phyloP scores from a whole-genome alignment of 2,797 vertebrate genomes.

The Paedocypris micromegethes region DNA sequence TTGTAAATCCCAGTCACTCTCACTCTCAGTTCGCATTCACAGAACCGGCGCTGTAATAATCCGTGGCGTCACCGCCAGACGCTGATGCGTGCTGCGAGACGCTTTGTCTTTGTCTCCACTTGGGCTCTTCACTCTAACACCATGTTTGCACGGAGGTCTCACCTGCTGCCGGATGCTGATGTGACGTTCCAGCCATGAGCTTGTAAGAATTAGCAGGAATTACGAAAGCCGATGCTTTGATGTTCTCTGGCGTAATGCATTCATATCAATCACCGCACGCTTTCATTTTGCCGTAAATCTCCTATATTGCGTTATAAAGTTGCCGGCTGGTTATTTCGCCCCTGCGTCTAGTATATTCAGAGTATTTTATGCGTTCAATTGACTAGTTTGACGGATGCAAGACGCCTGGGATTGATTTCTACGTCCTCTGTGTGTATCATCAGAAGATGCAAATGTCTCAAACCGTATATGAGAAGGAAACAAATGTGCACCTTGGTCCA shows the following conservation, averaged over 20 bases:
- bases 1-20: slow-evolving; percentile 52
- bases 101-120: slow-evolving; percentile 45
- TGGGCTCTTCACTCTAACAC: slow-evolving; percentile 14
- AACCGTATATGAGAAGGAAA: neutral
- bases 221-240: too few relatives aligned
- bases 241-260: too few relatives aligned
- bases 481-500: slow-evolving; percentile 11
- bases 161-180: neutral
- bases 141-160: neutral
- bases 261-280: too few relatives aligned
- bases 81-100: slow-evolving; percentile 33
- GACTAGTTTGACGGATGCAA: too few relatives aligned
- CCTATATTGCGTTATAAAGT: too few relatives aligned
- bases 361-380: too few relatives aligned
- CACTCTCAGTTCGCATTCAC: slow-evolving; percentile 30
- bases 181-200: too few relatives aligned
- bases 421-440: slow-evolving; percentile 12
- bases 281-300: too few relatives aligned
- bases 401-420: neutral
- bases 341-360: too few relatives aligned
- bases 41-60: slow-evolving; percentile 43
- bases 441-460: neutral
- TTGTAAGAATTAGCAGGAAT: too few relatives aligned
- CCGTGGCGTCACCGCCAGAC: slow-evolving; percentile 35
- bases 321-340: too few relatives aligned